phyloP scores from a whole-genome alignment of 2,113 vertebrate species.

The Dasypus novemcinctus region DNA sequence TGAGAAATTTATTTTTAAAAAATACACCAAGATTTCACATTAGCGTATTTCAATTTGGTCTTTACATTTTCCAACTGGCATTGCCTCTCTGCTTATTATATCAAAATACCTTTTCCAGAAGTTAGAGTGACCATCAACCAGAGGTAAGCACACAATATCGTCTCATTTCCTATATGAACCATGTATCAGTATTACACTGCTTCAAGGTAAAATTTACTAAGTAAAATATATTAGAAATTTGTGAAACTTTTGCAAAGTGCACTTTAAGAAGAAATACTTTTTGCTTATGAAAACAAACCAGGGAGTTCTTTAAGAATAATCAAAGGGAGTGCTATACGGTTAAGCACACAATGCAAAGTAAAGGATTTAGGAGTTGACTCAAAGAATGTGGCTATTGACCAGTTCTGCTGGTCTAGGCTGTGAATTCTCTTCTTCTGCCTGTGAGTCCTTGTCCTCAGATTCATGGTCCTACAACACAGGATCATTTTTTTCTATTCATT shows the following conservation, averaged over 20 bases:
- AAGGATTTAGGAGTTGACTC: too few species aligned
- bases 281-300: not conserved
- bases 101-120: not conserved
- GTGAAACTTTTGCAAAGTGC: not conserved
- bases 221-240: not conserved
- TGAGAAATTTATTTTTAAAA: not conserved
- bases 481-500: not conserved
- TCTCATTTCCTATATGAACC: not conserved
- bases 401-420: not conserved
- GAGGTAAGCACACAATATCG: fast-evolving
- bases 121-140: not conserved
- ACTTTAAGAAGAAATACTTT: not conserved
- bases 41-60: not conserved
- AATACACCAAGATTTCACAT: not conserved
- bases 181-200: fast-evolving
- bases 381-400: too few species aligned
- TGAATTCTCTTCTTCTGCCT: not conserved
- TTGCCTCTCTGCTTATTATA: not conserved
- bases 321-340: not conserved
- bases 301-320: not conserved
- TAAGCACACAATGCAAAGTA: too few species aligned
- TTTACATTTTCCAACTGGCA: not conserved
- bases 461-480: not conserved
- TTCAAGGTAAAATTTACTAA: not conserved
- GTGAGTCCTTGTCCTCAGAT: not conserved